A percentile compares a stretch with the other conserved stretches of the same genome.
Evolutionary conservation across 2,113 vertebrate species (phyloP).

Genomic region (Menura novaehollandiae): DNA sequence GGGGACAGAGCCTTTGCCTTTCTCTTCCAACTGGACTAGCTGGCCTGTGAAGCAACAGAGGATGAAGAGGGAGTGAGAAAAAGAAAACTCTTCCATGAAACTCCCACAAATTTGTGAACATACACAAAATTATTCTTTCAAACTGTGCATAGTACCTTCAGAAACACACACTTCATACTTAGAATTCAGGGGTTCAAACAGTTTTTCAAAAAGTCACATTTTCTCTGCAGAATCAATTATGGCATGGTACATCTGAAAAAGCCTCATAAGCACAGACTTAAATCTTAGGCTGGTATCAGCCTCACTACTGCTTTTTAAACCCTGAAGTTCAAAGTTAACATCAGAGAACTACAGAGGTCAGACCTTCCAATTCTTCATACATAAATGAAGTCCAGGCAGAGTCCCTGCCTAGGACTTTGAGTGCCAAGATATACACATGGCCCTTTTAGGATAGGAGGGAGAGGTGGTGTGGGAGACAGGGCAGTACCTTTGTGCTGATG

Average conservation of each 20-base stretch:
- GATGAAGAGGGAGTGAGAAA: background rate
- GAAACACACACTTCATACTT: background rate
- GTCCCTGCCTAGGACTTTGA: background rate
- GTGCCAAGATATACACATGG: background rate
- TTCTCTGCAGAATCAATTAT: background rate
- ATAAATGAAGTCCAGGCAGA: background rate
- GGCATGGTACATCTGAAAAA: background rate
- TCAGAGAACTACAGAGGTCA: background rate
- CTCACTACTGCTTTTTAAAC: background rate
- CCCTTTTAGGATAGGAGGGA: background rate
- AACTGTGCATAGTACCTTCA: background rate
- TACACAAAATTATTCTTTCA: background rate
- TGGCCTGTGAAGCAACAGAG: constrained; percentile 68
- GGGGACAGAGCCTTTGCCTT: constrained; percentile 84
- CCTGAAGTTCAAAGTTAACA: background rate
- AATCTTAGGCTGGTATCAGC: background rate
- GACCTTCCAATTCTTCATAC: background rate
- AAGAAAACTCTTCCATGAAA: background rate
- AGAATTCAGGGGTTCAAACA: background rate
- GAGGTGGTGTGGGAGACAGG: background rate
- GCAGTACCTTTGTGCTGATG: background rate
- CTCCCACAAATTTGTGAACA: background rate
- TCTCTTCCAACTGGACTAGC: constrained; percentile 83
- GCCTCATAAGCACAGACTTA: background rate
- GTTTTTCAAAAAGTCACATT: background rate